A percentile compares a stretch with the other conserved stretches of the same genome.
phyloP scores from a whole-genome alignment of 2,797 vertebrate genomes.

The Notamacropus eugenii region DNA sequence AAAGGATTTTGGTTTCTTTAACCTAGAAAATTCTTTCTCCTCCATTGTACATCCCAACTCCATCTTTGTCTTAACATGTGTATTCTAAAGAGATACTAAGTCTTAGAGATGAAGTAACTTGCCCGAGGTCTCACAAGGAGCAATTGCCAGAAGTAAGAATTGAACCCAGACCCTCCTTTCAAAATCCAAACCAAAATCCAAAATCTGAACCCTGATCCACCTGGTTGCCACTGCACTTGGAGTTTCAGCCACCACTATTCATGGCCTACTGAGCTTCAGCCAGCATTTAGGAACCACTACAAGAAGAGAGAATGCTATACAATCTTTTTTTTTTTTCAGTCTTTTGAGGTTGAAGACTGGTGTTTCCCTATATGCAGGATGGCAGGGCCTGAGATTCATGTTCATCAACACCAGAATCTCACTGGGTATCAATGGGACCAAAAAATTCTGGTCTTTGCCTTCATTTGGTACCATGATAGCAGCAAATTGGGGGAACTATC shows the following conservation, averaged over 20 bases:
- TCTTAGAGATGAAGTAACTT: background rate
- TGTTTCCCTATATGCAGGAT: background rate
- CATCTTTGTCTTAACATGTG: background rate
- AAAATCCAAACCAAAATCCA: background rate
- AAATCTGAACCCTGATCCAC: background rate
- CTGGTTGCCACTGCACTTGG: background rate
- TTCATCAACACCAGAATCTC: background rate
- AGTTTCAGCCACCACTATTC: background rate
- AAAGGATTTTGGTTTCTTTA: background rate
- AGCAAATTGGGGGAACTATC: background rate
- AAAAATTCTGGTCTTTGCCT: background rate
- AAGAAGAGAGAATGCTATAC: background rate
- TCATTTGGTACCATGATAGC: background rate
- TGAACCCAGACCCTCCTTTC: background rate
- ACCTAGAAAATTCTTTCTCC: background rate
- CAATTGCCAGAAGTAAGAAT: background rate
- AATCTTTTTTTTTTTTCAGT: background rate
- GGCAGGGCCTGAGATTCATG: background rate
- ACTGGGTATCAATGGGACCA: background rate
- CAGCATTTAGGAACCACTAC: background rate
- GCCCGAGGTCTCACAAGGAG: background rate
- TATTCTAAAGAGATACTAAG: background rate
- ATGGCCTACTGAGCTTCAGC: background rate
- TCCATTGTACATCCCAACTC: background rate
- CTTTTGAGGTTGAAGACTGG: background rate